These are phyloP conservation scores for Netelia melanura DNA, from an alignment of 2,888 invertebrate genomes.

Conservation along the genomic window DNA sequence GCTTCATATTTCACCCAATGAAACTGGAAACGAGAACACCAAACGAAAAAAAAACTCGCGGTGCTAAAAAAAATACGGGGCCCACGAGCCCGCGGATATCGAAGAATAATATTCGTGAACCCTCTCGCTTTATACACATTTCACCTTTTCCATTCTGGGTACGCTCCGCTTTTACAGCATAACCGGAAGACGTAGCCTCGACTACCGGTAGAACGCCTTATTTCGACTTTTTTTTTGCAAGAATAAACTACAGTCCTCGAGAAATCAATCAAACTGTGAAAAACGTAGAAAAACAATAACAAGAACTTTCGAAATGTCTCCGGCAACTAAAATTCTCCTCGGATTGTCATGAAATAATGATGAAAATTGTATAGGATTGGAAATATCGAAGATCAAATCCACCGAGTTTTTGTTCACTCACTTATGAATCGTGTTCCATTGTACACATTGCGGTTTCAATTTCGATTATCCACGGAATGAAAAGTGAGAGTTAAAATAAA, in stretches of 20 bases:
- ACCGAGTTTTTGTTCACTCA: too few species aligned
- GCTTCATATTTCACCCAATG: constrained; percentile 26
- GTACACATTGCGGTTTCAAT: too few species aligned
- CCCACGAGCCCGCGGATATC: constrained; percentile 43
- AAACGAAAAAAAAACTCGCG: constrained; percentile 5
- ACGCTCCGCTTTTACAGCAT: constrained; percentile 15
- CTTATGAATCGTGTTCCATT: too few species aligned
- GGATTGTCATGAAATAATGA: too few species aligned
- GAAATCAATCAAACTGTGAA: constrained; percentile 25
- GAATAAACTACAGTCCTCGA: neutral
- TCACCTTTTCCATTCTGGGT: neutral
- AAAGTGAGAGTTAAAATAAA: too few species aligned
- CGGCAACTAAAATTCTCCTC: too few species aligned
- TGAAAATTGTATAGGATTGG: too few species aligned
- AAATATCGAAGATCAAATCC: too few species aligned
- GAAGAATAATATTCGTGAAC: constrained; percentile 62
- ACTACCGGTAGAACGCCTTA: neutral
- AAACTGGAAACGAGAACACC: constrained; percentile 4
- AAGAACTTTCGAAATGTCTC: neutral
- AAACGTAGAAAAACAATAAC: constrained; percentile 47
- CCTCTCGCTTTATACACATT: constrained; percentile 33
- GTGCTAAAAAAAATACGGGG: neutral
- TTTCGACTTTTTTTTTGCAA: neutral
- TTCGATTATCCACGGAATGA: too few species aligned
- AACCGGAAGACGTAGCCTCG: neutral